Conservation (phyloP, 2,113 vertebrate species). For the Vombatus ursinus region DNA sequence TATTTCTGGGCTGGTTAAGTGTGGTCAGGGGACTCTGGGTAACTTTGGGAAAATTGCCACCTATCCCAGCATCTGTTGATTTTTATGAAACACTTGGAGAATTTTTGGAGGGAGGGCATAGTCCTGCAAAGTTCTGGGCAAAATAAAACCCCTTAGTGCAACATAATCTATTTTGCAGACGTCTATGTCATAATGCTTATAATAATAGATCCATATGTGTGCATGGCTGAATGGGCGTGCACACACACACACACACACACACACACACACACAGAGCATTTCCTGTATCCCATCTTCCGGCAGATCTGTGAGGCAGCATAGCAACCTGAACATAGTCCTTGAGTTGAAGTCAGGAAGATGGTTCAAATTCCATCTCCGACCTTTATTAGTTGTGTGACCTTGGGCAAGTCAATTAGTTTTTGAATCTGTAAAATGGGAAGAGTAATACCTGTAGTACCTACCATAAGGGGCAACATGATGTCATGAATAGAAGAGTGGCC, state of each 20-base stretch:
- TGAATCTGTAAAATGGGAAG: neutral
- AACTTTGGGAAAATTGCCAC: neutral
- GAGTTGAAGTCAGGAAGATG: neutral
- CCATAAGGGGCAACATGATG: neutral
- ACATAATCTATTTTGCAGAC: neutral
- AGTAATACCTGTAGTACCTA: neutral
- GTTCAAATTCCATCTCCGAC: neutral
- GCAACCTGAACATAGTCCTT: neutral
- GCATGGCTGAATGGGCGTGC: neutral
- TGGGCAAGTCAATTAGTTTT: neutral
- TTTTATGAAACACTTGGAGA: neutral
- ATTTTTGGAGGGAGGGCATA: neutral
- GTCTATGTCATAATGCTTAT: neutral
- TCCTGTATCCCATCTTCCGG: neutral
- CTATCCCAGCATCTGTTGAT: neutral
- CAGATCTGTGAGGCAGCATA: neutral
- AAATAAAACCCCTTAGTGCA: neutral
- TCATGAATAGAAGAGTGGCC: neutral
- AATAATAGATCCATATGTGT: neutral
- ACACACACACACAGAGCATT: neutral
- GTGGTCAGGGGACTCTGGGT: neutral
- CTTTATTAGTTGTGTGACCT: neutral
- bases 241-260: neutral
- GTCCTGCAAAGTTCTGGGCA: neutral
- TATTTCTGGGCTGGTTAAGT: conserved; percentile 1